Base-by-base conservation (phyloP, 2,113 vertebrate species). In the Cebidichthys violaceus region DNA sequence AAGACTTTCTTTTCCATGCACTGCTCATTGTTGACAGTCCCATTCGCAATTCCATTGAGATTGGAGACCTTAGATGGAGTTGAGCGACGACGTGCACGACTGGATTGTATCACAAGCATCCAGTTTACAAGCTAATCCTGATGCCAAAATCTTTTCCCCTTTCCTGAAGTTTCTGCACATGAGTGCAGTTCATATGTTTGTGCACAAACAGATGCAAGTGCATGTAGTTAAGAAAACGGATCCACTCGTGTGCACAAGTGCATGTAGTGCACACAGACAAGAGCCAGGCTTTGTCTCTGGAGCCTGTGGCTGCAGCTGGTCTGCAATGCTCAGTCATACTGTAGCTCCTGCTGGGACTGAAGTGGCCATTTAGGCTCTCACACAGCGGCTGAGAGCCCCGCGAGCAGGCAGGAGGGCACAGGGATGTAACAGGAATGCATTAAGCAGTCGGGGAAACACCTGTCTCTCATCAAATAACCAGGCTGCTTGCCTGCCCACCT, bases 371-470 rank as follows among this genome's bases (percentile, higher is more conserved):
- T 86, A 90, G 84, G 85, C 71, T 55, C 85, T 88, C 83, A 69
- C 77, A 81, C 79, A 81, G 86, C 9, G 73, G 65, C 82, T 50
- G 77, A 84, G 82, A 82, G 85, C 69, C 86, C 85, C 24, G 6
- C 0, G 10, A 89, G 85, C 85, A 78, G 81, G 84, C 75, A 75
- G 90, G 89, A 79, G 88, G 86, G 81, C 79, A 73, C 76, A 33
- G 50, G 81, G 90, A 93, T 86, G 91, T 84, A 90, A 87, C 86
- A 93, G 88, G 86, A 92, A 92, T 50, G 86, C 89, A 91, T 92
- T 87, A 90, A 86, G 84, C 72, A 87, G 70, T 59, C 47, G 41
- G 71, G 71, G 83, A 93, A 92, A 92, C 90, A 92, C 87, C 90
- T 91, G 88, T 85, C 89, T 92, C 82, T 89, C 87, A 93, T 94